These are phyloP conservation scores for Ctenodactylus gundi DNA, from an alignment of 2,113 vertebrate genomes.

Conservation along the genomic window DNA sequence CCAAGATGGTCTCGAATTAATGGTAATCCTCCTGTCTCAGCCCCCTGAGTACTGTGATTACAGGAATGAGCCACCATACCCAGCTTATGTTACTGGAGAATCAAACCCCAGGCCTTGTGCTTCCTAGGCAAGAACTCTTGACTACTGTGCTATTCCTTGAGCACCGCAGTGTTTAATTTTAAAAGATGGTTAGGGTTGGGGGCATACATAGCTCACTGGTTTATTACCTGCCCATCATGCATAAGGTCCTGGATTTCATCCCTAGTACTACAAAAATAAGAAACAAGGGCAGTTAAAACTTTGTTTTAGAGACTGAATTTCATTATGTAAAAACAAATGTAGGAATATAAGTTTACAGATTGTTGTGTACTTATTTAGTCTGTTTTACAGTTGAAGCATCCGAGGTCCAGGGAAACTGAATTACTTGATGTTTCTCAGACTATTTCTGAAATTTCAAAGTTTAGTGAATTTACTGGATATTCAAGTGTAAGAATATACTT, in stretches of 20 bases:
- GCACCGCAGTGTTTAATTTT: not conserved
- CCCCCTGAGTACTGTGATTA: too few species aligned
- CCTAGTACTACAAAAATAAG: not conserved
- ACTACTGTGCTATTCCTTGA: too few species aligned
- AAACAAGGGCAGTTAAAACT: not conserved
- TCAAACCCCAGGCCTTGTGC: too few species aligned
- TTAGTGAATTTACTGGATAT: not conserved
- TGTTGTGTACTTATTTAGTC: not conserved
- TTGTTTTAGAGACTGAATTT: not conserved
- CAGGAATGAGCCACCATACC: too few species aligned
- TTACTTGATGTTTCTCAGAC: not conserved
- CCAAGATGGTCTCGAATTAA: too few species aligned
- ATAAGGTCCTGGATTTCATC: not conserved
- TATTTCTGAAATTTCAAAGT: not conserved
- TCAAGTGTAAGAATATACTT: not conserved
- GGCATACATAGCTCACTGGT: not conserved
- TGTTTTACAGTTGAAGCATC: not conserved
- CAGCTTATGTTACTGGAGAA: too few species aligned
- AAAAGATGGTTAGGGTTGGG: not conserved
- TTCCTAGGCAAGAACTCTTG: too few species aligned
- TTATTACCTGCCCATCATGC: not conserved
- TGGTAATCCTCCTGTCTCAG: too few species aligned
- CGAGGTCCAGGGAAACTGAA: not conserved
- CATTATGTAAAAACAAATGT: slow-evolving; percentile 24
- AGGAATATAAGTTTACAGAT: slow-evolving; percentile 13